Evolutionary conservation across 2,797 vertebrate species (phyloP), one percentile per base, ranked within the genome.

Genomic region (Sandelia bainsii): DNA sequence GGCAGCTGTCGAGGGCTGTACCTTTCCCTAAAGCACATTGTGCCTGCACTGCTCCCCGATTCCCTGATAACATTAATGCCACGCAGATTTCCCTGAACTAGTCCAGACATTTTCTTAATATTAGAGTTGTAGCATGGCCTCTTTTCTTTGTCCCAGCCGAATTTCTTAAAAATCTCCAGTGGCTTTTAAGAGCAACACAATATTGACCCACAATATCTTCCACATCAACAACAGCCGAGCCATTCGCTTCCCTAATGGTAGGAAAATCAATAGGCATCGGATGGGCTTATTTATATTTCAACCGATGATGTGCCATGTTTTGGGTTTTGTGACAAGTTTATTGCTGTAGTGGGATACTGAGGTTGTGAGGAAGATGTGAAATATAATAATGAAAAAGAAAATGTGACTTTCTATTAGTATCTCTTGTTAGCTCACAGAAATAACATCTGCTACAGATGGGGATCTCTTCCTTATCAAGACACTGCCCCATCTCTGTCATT

Each of bases 51-150:
- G 79, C 90, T 92, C 92, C 87, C 92, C 29, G 84, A 88, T 85
- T 94, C 94, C 92, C 90, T 89, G 82, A 86, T 89, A 93, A 87
- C 93, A 93, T 94, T 93, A 93, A 92, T 88, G 85, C 82, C 79
- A 91, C 87, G 90, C 92, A 93, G 91, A 92, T 93, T 91, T 93
- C 92, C 89, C 86, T 85, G 87, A 89, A 91, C 82, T 76, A 79
- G 82, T 89, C 80, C 87, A 89, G 76, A 75, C 81, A 86, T 89
- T 86, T 89, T 88, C 75, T 88, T 87, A 80, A 90, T 89, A 85
- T 87, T 77, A 85, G 54, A 89, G 78, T 73, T 75, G 72, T 70
- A 64, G 72, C 80, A 69, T 85, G 87, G 80, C 87, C 81, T 80
- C 77, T 73, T 85, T 83, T 82, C 51, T 76, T 54, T 44, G 40